Evolutionary conservation across 1,140 invertebrate species (phyloP).

Genomic region (Zelostemma sp.): DNA sequence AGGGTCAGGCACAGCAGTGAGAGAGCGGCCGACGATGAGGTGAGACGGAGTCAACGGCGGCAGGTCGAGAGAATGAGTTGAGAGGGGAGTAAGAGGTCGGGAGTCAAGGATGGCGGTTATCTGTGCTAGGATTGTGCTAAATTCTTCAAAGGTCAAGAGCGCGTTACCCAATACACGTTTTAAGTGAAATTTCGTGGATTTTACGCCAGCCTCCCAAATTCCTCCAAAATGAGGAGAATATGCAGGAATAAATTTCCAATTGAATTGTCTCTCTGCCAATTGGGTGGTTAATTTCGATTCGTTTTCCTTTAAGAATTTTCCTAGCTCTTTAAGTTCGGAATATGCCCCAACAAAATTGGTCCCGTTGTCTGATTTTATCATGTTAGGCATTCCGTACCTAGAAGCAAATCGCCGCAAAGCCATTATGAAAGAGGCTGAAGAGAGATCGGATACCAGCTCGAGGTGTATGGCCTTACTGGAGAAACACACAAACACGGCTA

Average conservation of each 20-base stretch:
- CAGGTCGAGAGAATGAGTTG: conserved; percentile 3
- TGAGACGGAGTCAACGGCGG: conserved; percentile 17
- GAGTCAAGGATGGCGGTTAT: conserved; percentile 8
- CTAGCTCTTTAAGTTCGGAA: conserved; percentile 12
- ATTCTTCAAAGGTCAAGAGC: conserved; percentile 5
- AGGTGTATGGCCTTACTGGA: conserved; percentile 63
- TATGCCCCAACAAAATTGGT: conserved; percentile 56
- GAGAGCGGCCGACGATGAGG: conserved; percentile 5
- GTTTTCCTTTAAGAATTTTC: conserved; percentile 12
- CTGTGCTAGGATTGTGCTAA: conserved; percentile 14
- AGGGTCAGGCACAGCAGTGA: conserved; percentile 14
- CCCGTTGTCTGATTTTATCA: conserved; percentile 60
- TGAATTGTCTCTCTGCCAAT: neutral
- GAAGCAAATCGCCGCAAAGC: conserved; percentile 60
- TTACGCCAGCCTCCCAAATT: conserved; percentile 17
- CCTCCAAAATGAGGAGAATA: conserved; percentile 17
- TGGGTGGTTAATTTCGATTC: neutral
- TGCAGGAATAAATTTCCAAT: conserved; percentile 19
- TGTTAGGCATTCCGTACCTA: conserved; percentile 53
- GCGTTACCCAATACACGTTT: conserved; percentile 2
- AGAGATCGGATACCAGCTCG: conserved; percentile 60
- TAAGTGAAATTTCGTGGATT: conserved; percentile 12
- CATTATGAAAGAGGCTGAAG: conserved; percentile 60
- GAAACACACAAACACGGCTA: conserved; percentile 66
- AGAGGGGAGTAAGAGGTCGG: conserved; percentile 16